Evolutionary conservation across 2,888 invertebrate genomes (phyloP), one percentile per base, ranked within the genome.

Genomic region (Muschampia plurimacula): DNA sequence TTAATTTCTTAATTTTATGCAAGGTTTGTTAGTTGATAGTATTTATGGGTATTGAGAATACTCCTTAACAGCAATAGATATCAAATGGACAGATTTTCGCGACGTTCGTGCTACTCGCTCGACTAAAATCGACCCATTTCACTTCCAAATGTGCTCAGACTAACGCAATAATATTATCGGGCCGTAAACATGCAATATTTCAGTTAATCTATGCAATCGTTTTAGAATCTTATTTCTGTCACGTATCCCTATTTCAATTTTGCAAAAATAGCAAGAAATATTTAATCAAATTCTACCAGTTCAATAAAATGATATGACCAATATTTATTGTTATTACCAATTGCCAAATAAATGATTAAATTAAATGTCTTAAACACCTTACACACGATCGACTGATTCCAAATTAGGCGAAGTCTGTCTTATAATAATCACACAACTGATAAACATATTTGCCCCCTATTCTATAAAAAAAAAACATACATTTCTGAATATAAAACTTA

Each of bases 41-140:
- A 60, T 32, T 12, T 8, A 49, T 10, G 52, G 60, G 52, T 15
- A 60, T 49, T 67, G 60, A 52, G 39, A 52, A 66, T 41, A 41
- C 66, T 32, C 39, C 71, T 49, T 62, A 64, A 57, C 39, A 60
- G 28, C 22, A 63, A 36, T 72, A 67, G 62, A 67, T 72, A 72
- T 49, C 57, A 67, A 60, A 63, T 55, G 67, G 44, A 28, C 62
- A 52, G 44, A 72, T 63, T 59, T 55, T 59, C 57, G 73, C 68
- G 72, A 68, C 67, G 67, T 72, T 69, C 73, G 69, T 73, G 73
- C 68, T 68, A 52, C 65, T 69, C 65, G 68, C 59, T 73, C 49
- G 62, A 65, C 39, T 65, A 64, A 73, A 65, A 69, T 73, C 73
- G 73, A 73, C 67, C 73, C 68, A 73, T 68, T 73, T 69, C 68